These are phyloP conservation scores for Epizoanthus ramosus DNA, from an alignment of 92 coral and sea anemone genomes.

Conservation along the genomic window DNA sequence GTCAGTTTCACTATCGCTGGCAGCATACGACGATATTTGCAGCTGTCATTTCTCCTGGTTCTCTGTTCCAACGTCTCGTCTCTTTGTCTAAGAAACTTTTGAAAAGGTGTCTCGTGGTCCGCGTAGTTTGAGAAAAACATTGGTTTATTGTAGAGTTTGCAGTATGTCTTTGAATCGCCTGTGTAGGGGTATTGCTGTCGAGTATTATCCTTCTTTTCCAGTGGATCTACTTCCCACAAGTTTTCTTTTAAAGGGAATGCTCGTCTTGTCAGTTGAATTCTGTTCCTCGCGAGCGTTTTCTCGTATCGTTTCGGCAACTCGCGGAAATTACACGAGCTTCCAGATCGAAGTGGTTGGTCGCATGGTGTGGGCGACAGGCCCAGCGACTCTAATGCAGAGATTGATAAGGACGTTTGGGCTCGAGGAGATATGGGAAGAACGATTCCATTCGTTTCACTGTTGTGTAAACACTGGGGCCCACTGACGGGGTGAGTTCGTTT, in stretches of 20 bases:
- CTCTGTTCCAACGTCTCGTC: slow-evolving; percentile 4
- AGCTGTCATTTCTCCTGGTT: neutral
- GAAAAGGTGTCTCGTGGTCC: slow-evolving; percentile 22
- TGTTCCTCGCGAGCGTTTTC: slow-evolving; percentile 59
- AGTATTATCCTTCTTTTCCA: neutral
- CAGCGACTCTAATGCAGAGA: slow-evolving; percentile 13
- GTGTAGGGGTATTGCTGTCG: neutral
- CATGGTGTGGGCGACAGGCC: slow-evolving; percentile 1
- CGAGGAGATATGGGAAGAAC: neutral
- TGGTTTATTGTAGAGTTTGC: slow-evolving; percentile 15
- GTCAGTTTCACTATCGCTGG: slow-evolving; percentile 66
- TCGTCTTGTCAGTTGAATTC: slow-evolving; percentile 71
- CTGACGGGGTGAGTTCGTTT: neutral
- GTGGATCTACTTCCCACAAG: neutral
- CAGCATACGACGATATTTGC: neutral
- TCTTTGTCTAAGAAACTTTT: slow-evolving; percentile 6
- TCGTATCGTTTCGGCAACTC: slow-evolving; percentile 65
- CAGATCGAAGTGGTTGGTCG: slow-evolving; percentile 2
- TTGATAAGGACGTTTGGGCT: neutral
- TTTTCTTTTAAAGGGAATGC: slow-evolving; percentile 41
- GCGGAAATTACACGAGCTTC: slow-evolving; percentile 33
- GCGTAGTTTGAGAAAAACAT: neutral
- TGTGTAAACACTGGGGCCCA: too few species aligned
- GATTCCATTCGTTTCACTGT: neutral
- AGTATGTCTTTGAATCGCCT: neutral